Evolutionary conservation across 30 jellyfish, hydroid and myxozoan species (phyloP), one percentile per base, ranked within the genome.

Genomic region (Haliclystus octoradiatus): DNA sequence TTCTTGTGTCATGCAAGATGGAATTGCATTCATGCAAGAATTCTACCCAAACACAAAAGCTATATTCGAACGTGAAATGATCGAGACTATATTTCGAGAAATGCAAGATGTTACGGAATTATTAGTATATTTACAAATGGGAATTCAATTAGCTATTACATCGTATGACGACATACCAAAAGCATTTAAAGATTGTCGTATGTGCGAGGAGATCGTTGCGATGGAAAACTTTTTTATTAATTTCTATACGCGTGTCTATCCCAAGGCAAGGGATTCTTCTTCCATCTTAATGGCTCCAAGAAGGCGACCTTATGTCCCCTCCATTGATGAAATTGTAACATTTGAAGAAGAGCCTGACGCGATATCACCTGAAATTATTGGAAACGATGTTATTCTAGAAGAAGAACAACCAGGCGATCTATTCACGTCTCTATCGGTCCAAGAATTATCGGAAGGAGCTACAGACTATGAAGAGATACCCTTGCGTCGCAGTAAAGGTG

Each of bases 101-200:
- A 87, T 87, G 97, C 92, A 63, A 53, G 75, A 80, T 22, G 50
- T 87, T 1, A 79, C 97, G 2, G 94, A 87, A 31, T 63, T 87
- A 33, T 87, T 87, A 62, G 97, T 87, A 12, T 72, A 79, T 25
- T 34, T 87, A 31, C 74, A 82, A 49, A 87, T 94, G 12, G 97
- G 97, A 34, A 87, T 87, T n/a, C 94, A 87, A 34, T 74, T 85
- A 1, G 93, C 81, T 31, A 73, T 62, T n/a, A 34, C 80, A 19
- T 73, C 81, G 32, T 69, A 34, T 5, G 69, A 66, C 34, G 65
- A 65, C 40, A 30, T 87, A 15, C 97, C 97, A 27, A 74, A 84
- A 33, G 94, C 79, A 57, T 80, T 87, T 28, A 66, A 70, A 15
- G 70, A 78, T 78, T 74, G 93, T 31, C 52, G 73, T 69, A 34